Evolutionary conservation across 2,888 invertebrate genomes (phyloP), one percentile per base, ranked within the genome.

Genomic region (Drymonia ruficornis): DNA sequence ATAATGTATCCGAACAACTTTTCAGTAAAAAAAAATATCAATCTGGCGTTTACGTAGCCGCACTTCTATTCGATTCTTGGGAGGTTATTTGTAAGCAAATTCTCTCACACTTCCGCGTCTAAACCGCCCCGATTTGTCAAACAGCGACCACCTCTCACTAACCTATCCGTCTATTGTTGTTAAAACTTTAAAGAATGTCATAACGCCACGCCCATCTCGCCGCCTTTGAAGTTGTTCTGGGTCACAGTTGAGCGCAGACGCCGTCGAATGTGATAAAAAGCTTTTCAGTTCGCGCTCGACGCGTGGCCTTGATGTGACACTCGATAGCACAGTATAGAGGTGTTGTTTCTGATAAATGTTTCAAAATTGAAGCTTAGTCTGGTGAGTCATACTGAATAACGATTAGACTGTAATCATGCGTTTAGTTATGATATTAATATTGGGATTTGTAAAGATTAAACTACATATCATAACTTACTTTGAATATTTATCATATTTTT

Each of bases 181-280:
- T 71, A 61, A 67, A 61, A 70, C 55, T 78, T 81, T 72, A 72
- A 88, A 84, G 88, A 88, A 90, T 90, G 89, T 87, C 91, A 87
- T 71, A 78, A 65, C 67, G 70, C 73, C 87, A 85, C 89, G 82
- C 90, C 89, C 65, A 66, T 52, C 48, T 65, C 57, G 34, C 47
- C 47, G 47, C 56, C 60, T 65, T 74, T 72, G 74, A 68, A 54
- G 29, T 50, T 16, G 29, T 19, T 68, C 51, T 57, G 67, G 80
- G 76, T 80, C 78, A 76, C 57, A 81, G 74, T 78, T 78, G 70
- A 77, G 67, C 61, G 59, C 64, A 45, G 23, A 15, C 45, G 55
- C 55, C 61, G 56, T 56, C 65, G 54, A 59, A 55, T 59, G 52
- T 52, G 49, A 59, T 62, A 54, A 58, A 62, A 59, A 49, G 53